Percentiles rank a stretch among this genome's conserved stretches.
Conservation (phyloP, 1,140 invertebrate species). For the Panagrolaimus sp. region DNA sequence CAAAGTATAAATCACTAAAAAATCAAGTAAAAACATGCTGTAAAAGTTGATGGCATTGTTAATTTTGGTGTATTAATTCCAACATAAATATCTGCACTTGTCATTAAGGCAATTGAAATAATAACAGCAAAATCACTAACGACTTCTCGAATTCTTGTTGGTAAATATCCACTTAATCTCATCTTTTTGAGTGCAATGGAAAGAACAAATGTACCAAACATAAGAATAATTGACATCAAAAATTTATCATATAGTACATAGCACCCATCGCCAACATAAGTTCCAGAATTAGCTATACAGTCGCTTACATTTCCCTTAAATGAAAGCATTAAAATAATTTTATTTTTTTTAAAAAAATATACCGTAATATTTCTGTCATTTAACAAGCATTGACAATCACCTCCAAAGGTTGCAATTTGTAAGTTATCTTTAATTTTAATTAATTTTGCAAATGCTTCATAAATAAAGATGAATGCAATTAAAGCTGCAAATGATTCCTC, state of each 20-base stretch:
- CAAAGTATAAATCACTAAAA: not conserved
- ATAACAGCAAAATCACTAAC: slow-evolving; percentile 93
- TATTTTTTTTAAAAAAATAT: not conserved
- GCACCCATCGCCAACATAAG: slow-evolving; percentile 62
- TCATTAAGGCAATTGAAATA: slow-evolving; percentile 88
- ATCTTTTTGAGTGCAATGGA: slow-evolving; percentile 60
- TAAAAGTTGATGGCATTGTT: slow-evolving; percentile 67
- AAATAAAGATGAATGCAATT: slow-evolving; percentile 97
- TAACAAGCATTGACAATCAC: not conserved
- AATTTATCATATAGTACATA: slow-evolving; percentile 83
- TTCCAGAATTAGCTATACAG: slow-evolving; percentile 50
- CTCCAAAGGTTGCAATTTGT: not conserved
- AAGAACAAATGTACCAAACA: slow-evolving; percentile 70
- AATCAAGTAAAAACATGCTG: slow-evolving; percentile 50
- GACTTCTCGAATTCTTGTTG: slow-evolving; percentile 69
- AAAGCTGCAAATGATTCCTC: slow-evolving; percentile 98
- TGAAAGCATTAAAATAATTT: too few relatives aligned
- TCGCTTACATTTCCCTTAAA: not conserved
- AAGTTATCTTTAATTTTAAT: slow-evolving; percentile 47
- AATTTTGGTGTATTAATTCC: slow-evolving; percentile 88
- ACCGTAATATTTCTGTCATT: not conserved
- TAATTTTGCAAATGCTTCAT: slow-evolving; percentile 73
- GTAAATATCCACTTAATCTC: slow-evolving; percentile 54
- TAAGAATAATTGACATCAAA: slow-evolving; percentile 88
- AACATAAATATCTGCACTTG: slow-evolving; percentile 72